Conservation (phyloP, 2,113 vertebrate species). For the Rhinopomastus cyanomelas region DNA sequence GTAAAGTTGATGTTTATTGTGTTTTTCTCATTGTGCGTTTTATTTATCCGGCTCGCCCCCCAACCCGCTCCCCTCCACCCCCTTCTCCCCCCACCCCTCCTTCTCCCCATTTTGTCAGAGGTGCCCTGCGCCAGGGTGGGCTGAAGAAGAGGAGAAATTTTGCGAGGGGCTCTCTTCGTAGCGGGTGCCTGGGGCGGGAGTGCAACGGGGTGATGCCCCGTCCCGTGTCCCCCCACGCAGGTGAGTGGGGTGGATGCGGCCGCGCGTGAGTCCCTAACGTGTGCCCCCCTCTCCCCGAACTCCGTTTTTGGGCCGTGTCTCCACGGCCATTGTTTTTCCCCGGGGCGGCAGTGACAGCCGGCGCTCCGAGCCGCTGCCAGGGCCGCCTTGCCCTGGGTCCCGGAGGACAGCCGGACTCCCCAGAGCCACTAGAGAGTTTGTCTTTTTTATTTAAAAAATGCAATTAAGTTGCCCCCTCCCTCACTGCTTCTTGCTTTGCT, state of each 20-base stretch:
- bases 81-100: fast-evolving
- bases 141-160: not conserved
- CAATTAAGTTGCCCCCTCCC: not conserved
- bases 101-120: not conserved
- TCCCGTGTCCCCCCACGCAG: not conserved
- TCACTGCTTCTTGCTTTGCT: not conserved
- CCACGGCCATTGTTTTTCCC: not conserved
- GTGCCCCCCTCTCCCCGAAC: not conserved
- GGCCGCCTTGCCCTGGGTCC: not conserved
- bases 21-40: not conserved
- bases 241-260: not conserved
- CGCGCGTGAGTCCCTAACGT: not conserved
- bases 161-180: not conserved
- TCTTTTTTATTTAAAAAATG: not conserved
- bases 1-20: slow-evolving; percentile 67
- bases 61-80: too few relatives aligned
- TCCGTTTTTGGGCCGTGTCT: not conserved
- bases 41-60: too few relatives aligned
- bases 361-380: not conserved
- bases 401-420: not conserved
- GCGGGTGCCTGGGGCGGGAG: not conserved
- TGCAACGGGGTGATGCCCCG: not conserved
- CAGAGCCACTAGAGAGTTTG: not conserved
- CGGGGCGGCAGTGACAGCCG: slow-evolving; percentile 29
- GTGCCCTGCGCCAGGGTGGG: not conserved